Percentiles rank a stretch among this genome's conserved stretches.
These are phyloP conservation scores for Choristoneura rosaceana DNA, from an alignment of 2,888 invertebrate species.

Conservation along the genomic window DNA sequence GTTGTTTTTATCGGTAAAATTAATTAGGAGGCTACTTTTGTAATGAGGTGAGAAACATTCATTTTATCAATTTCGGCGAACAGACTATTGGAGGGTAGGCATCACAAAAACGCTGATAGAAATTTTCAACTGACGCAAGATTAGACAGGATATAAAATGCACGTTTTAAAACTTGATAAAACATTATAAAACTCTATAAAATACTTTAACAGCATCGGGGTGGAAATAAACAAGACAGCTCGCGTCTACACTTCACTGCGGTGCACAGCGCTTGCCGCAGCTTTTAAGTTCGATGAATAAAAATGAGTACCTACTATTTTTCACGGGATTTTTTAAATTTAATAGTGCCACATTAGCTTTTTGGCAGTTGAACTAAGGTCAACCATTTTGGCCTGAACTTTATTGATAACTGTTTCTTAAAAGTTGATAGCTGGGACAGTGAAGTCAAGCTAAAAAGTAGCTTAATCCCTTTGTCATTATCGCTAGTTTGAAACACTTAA, in stretches of 20 bases:
- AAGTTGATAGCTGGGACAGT: too few species aligned
- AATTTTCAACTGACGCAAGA: neutral
- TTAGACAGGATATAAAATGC: conserved; percentile 13
- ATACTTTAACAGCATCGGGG: conserved; percentile 1
- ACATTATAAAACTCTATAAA: conserved; percentile 24
- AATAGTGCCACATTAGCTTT: neutral
- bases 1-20: too few species aligned
- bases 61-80: too few species aligned
- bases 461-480: too few species aligned
- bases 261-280: neutral
- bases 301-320: conserved; percentile 5
- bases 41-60: too few species aligned
- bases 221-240: conserved; percentile 27
- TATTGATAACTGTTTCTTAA: too few species aligned
- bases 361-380: too few species aligned
- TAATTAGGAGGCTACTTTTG: too few species aligned
- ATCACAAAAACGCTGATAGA: neutral
- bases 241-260: neutral
- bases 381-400: too few species aligned
- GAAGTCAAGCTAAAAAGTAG: too few species aligned
- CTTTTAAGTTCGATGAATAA: conserved; percentile 19
- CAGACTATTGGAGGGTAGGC: too few species aligned
- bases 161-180: conserved; percentile 18
- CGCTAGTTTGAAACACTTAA: too few species aligned
- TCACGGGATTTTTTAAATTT: neutral